These are phyloP conservation scores for Lasioglossum albipes DNA, from an alignment of 1,140 invertebrate species.

Conservation along the genomic window DNA sequence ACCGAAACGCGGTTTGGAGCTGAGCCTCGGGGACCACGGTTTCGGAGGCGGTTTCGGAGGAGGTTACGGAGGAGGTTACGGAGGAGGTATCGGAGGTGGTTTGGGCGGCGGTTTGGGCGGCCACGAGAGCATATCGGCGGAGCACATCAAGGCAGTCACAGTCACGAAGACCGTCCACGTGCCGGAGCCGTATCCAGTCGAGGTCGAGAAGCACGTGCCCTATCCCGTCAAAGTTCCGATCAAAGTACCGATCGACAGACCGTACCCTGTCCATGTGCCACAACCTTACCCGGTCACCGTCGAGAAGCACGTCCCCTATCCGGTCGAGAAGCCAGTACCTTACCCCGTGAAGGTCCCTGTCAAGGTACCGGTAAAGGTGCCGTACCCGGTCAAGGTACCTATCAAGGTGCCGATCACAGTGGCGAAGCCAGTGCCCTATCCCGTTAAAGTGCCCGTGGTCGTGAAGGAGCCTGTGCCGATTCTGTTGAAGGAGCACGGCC, in stretches of 20 bases:
- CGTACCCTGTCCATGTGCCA: constrained; percentile 80
- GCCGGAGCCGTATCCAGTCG: constrained; percentile 77
- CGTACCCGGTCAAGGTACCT: constrained; percentile 75
- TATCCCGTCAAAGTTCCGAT: constrained; percentile 77
- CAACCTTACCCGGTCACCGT: constrained; percentile 83
- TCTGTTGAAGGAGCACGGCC: constrained; percentile 69
- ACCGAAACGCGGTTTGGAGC: constrained; percentile 72
- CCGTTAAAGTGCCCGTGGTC: constrained; percentile 74
- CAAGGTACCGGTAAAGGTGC: constrained; percentile 79
- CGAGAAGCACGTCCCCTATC: constrained; percentile 81
- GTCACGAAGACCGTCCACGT: constrained; percentile 80
- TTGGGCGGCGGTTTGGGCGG: constrained; percentile 44
- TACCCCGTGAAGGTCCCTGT: constrained; percentile 81
- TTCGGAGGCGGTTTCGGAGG: constrained; percentile 51
- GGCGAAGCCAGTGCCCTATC: constrained; percentile 74
- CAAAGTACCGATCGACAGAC: constrained; percentile 80
- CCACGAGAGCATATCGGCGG: constrained; percentile 66
- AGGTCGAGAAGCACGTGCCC: constrained; percentile 76
- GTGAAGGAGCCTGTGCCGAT: constrained; percentile 82
- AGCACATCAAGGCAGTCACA: constrained; percentile 77
- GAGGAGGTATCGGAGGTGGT: constrained; percentile 47
- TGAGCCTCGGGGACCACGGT: constrained; percentile 69
- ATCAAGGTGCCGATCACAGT: constrained; percentile 82
- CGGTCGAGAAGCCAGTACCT: constrained; percentile 80
- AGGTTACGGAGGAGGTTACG: constrained; percentile 34